Base-by-base conservation (phyloP, 2,888 invertebrate genomes). In the Andrena camellia region DNA sequence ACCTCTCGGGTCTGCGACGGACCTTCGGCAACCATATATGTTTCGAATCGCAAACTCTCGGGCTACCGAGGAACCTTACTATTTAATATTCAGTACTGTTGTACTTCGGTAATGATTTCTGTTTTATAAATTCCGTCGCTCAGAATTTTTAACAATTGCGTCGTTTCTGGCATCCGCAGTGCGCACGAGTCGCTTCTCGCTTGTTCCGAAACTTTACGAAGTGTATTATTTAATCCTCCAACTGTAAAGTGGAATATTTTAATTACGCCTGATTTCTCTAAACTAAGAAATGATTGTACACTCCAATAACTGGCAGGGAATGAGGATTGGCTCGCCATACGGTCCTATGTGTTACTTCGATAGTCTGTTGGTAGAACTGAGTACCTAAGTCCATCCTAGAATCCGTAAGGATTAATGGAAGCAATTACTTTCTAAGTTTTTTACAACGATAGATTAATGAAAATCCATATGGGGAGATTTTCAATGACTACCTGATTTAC, bases 281-380 rank as follows among this genome's bases (percentile, higher is more conserved):
- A 54, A 50, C 17, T 33, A 57, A 7, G 8, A 26, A 23, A 52
- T 10, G 17, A 17, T 42, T 42, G 42, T 42, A 42, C 7, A 13
- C 52, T 29, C 2, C 20, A 10, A 29, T 54, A 29, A 8, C 7
- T 3, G n/a, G 2, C 7, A 48, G 8, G 17, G 42, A 7, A 42
- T 17, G 29, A 42, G 42, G 35, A 59, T 35, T 8, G 17, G 8
- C 48, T 59, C 57, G 57, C 63, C 17, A 69, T 64, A 33, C 69
- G 23, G 26, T 57, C 6, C 23, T 10, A 1, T 23, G 66, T 70
- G 54, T 8, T n/a, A n/a, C 17, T 33, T 13, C 4, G 1, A 54
- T 8, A 54, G 50, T 20, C 42, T 42, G 17, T 42, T 17, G 13
- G 42, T 13, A 42, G 13, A 42, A 42, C 42, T 42, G 13, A 42